phyloP scores from a whole-genome alignment of 2,797 vertebrate species.

The Poecilia velifera region DNA sequence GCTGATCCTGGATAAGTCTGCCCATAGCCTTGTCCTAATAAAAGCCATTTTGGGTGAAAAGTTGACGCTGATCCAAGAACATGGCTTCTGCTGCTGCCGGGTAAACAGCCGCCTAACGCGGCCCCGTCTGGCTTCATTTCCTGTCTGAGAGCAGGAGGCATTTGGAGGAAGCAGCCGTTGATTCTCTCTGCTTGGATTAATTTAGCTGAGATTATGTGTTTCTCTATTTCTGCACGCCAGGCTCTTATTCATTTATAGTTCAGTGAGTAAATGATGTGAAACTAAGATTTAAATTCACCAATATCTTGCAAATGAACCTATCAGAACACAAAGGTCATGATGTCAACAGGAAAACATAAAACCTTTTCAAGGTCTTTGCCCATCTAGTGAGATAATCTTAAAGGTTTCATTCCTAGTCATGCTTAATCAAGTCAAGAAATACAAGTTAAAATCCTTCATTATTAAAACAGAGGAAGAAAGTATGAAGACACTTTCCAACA shows the following conservation, averaged over 20 bases:
- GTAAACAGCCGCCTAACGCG: conserved; percentile 43
- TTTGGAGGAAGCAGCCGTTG: conserved; percentile 48
- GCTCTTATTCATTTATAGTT: neutral
- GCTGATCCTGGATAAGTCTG: conserved; percentile 71
- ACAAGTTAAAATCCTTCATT: conserved; percentile 20
- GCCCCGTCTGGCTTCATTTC: conserved; percentile 61
- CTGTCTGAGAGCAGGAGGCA: conserved; percentile 55
- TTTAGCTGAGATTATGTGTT: conserved; percentile 57
- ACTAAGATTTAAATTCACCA: neutral
- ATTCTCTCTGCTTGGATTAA: conserved; percentile 56
- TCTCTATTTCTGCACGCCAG: conserved; percentile 8
- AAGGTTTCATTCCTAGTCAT: conserved; percentile 31
- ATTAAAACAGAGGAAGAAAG: conserved; percentile 5
- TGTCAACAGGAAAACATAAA: neutral
- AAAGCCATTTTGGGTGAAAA: conserved; percentile 68
- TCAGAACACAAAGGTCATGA: neutral
- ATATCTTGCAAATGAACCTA: neutral
- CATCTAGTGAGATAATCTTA: conserved; percentile 5
- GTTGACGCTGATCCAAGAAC: conserved; percentile 59
- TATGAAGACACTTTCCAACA: neutral
- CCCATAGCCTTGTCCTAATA: conserved; percentile 58
- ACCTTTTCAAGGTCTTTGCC: conserved; percentile 13
- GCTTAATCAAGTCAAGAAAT: conserved; percentile 13
- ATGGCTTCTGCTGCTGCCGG: conserved; percentile 45
- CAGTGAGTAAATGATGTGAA: neutral